Evolutionary conservation across 2,888 invertebrate species (phyloP), one percentile per base, ranked within the genome.

Genomic region (Cosmia pyralina): DNA sequence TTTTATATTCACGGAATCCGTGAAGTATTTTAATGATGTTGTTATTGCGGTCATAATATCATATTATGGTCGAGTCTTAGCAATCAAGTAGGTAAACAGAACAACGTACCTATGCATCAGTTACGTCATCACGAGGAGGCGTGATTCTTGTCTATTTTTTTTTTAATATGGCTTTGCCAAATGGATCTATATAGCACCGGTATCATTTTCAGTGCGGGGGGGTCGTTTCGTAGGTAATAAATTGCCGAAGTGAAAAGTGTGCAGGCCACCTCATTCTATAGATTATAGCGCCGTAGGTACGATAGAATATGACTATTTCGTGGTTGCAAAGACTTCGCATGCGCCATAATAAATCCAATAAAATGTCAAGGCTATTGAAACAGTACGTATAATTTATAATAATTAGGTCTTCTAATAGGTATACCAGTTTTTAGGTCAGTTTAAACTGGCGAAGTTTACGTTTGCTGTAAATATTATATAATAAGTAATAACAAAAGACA

Each of bases 331-430:
- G 59, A 71, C 19, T 28, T 52, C n/a, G 50, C 58, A 44, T 10
- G 19, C 44, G 44, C 59, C 52, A 38, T 46, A 50, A 46, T 46
- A 46, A 28, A 65, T 41, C 19, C 46, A 65, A 65, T 63, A 62
- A 22, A 66, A 60, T 75, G 53, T 60, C 50, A 75, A 75, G 62
- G 75, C 38, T 57, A 38, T 52, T 57, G 17, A 17, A 44, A 76
- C 41, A 55, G 8, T 4, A n/a, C n/a, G n/a, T n/a, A 8, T 44
- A 38, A 44, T 22, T 52, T 53, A 34, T 10, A 52, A 62, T 46
- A 63, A 74, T 52, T 58, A 17, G 34, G 55, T 15, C 13, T 65
- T 44, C 15, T 57, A 19, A 7, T 19, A 53, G 22, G n/a, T 38
- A 4, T 38, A 28, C 44, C 17, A 60, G 75, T 53, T 53, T 60